These are phyloP conservation scores for Streptopelia turtur DNA, from an alignment of 2,797 vertebrate genomes.

Conservation along the genomic window DNA sequence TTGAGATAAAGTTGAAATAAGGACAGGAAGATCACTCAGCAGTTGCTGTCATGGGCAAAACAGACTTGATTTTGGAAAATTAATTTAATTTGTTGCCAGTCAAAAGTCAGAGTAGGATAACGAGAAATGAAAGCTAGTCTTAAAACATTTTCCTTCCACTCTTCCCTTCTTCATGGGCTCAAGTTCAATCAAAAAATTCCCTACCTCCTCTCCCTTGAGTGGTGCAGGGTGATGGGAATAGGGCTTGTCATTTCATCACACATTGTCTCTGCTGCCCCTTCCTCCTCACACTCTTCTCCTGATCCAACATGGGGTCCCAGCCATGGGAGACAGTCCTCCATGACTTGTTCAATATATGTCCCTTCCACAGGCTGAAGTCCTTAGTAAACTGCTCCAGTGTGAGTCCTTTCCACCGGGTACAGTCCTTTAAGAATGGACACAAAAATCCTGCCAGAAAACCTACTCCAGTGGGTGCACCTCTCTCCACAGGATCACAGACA, in stretches of 20 bases:
- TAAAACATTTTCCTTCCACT: neutral
- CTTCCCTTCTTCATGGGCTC: neutral
- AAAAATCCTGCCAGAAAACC: no score
- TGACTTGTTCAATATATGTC: accelerated
- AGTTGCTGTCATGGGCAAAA: neutral
- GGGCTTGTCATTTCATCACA: neutral
- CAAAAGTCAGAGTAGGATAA: neutral
- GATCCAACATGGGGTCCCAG: neutral
- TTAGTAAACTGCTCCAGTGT: neutral
- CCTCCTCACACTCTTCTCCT: neutral
- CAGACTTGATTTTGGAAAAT: neutral
- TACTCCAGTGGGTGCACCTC: no score
- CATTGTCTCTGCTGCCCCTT: accelerated
- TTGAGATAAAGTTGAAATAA: neutral
- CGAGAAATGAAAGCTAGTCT: neutral
- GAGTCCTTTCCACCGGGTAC: accelerated
- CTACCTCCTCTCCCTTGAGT: accelerated
- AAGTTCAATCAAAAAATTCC: neutral
- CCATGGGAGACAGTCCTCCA: neutral
- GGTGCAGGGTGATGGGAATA: accelerated
- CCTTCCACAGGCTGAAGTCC: neutral
- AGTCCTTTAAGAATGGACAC: neutral
- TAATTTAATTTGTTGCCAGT: neutral
- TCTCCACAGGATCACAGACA: no score
- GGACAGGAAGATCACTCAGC: neutral